Evolutionary conservation across 2,888 invertebrate genomes (phyloP).

Genomic region (Encarsia formosa): DNA sequence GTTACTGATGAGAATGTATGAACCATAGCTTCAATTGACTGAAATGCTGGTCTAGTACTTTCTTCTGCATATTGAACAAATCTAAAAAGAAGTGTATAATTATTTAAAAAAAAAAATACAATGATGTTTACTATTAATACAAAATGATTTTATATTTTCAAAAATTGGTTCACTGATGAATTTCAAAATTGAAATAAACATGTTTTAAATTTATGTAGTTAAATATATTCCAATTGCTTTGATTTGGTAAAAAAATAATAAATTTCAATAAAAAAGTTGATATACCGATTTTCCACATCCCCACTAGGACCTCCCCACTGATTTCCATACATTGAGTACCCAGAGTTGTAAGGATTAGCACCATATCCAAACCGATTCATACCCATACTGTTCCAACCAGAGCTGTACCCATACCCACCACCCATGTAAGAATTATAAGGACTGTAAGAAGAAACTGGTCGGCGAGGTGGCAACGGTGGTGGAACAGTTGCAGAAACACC

Average conservation of each 20-base stretch:
- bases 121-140: too few relatives aligned
- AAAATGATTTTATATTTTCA: too few relatives aligned
- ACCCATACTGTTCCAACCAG: slow-evolving; percentile 35
- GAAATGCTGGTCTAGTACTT: slow-evolving; percentile 86
- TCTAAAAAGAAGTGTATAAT: slow-evolving; percentile 54
- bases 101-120: too few relatives aligned
- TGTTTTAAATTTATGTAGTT: too few relatives aligned
- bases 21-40: slow-evolving; percentile 89
- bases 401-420: slow-evolving; percentile 36
- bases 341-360: slow-evolving; percentile 52
- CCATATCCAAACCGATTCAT: slow-evolving; percentile 46
- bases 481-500: slow-evolving; percentile 30
- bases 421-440: slow-evolving; percentile 37
- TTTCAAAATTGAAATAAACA: not conserved
- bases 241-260: not conserved
- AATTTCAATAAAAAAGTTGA: not conserved
- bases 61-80: slow-evolving; percentile 89
- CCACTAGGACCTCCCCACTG: slow-evolving; percentile 46
- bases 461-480: slow-evolving; percentile 45
- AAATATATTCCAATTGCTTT: too few relatives aligned
- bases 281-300: slow-evolving; percentile 63
- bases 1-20: slow-evolving; percentile 89
- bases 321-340: slow-evolving; percentile 34
- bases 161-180: too few relatives aligned
- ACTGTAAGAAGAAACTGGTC: slow-evolving; percentile 31